phyloP scores from a whole-genome alignment of 2,113 vertebrate species.

The Coptodon bakossiorum region DNA sequence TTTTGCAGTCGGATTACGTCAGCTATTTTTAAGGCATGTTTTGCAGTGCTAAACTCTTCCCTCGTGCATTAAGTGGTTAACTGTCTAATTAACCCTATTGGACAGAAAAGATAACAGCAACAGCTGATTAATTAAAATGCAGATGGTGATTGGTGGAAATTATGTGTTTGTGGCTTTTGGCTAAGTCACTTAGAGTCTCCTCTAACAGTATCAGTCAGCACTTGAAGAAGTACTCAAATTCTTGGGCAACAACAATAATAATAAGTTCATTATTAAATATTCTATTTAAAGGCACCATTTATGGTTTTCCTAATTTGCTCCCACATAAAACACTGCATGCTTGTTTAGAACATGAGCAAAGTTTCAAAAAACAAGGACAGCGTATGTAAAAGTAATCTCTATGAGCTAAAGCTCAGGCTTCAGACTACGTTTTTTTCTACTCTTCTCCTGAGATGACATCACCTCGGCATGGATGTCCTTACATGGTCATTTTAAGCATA shows the following conservation, averaged over 20 bases:
- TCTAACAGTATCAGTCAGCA: background rate
- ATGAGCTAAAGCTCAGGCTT: background rate
- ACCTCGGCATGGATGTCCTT: background rate
- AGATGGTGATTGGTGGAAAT: background rate
- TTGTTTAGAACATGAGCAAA: background rate
- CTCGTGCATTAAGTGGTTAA: background rate
- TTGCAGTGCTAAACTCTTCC: rapidly evolving
- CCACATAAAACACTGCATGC: background rate
- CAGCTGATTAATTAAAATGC: background rate
- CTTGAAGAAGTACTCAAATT: background rate
- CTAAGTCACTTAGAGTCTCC: background rate
- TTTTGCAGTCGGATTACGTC: background rate
- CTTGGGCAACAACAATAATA: background rate
- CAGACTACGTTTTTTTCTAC: background rate
- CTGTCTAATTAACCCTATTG: background rate
- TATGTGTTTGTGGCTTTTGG: background rate
- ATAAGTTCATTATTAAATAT: background rate
- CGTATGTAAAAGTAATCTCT: background rate
- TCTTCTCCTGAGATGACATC: background rate
- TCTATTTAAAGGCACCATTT: background rate
- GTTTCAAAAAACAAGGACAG: background rate
- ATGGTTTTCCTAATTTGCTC: background rate
- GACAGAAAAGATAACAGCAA: background rate
- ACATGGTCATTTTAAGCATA: background rate
- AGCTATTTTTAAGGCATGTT: background rate